phyloP scores from a whole-genome alignment of 2,888 invertebrate genomes.

The Apamea sordens region DNA sequence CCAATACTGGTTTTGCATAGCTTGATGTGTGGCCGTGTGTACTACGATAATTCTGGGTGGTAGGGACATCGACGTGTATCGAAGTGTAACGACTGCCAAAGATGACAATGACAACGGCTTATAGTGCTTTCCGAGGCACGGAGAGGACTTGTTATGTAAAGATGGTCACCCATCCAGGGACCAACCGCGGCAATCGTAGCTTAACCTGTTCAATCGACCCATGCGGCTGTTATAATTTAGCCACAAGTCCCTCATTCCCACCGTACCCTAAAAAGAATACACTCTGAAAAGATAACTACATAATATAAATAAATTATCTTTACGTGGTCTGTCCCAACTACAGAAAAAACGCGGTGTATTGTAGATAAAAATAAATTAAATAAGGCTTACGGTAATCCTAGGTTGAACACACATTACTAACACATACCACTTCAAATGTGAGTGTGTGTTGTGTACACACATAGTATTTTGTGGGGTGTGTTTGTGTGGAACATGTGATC shows the following conservation, averaged over 20 bases:
- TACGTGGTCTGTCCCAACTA: constrained; percentile 32
- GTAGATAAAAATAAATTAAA: constrained; percentile 62
- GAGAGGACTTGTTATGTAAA: too few relatives aligned
- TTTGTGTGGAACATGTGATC: constrained; percentile 6
- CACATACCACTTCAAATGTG: constrained; percentile 3
- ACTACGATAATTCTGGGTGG: too few relatives aligned
- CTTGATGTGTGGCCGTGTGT: too few relatives aligned
- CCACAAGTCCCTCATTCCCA: not conserved
- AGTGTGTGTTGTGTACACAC: not conserved
- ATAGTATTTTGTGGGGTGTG: not conserved
- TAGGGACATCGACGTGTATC: too few relatives aligned
- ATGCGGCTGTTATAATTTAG: too few relatives aligned
- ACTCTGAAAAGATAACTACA: constrained; percentile 25
- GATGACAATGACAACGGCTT: too few relatives aligned
- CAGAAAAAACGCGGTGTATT: constrained; percentile 38
- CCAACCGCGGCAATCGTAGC: too few relatives aligned
- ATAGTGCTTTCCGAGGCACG: too few relatives aligned
- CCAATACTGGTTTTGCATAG: too few relatives aligned
- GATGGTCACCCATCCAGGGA: too few relatives aligned
- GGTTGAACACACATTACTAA: constrained; percentile 39
- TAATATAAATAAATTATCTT: constrained; percentile 33
- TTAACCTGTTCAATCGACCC: too few relatives aligned
- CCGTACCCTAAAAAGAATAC: constrained; percentile 3
- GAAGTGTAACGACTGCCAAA: too few relatives aligned
- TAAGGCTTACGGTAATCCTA: constrained; percentile 50